phyloP scores from a whole-genome alignment of 2,888 invertebrate genomes.

The Cephus pygmeus region DNA sequence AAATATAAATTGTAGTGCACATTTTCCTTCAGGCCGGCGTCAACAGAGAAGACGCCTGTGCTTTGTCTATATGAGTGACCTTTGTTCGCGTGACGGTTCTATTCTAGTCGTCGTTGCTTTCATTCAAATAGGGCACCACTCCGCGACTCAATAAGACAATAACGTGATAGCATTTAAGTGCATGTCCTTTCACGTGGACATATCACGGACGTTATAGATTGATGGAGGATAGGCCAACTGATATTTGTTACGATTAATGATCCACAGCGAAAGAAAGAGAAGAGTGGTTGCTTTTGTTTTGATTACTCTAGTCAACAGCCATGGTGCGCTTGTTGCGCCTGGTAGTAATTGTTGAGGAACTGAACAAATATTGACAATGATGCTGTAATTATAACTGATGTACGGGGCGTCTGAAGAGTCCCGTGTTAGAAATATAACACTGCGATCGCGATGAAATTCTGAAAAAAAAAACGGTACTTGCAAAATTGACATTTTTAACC shows the following conservation, averaged over 20 bases:
- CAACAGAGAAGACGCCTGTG: constrained; percentile 4
- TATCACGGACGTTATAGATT: background rate
- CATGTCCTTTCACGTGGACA: background rate
- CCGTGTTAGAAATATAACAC: no score
- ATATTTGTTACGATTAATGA: background rate
- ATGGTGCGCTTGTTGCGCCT: background rate
- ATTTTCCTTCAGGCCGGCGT: constrained; percentile 14
- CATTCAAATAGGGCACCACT: constrained; percentile 1
- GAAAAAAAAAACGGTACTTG: no score
- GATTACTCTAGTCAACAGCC: background rate
- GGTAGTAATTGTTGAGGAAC: background rate
- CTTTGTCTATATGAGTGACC: constrained; percentile 21
- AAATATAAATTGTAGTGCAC: constrained; percentile 40
- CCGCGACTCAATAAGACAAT: background rate
- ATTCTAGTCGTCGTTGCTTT: constrained; percentile 13
- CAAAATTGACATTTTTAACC: no score
- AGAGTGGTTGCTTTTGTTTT: background rate
- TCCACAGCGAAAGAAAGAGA: no score
- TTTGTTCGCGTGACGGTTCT: constrained; percentile 20
- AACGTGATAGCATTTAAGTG: background rate
- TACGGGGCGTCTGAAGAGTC: no score
- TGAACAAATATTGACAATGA: background rate
- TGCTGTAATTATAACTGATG: no score
- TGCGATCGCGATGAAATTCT: no score
- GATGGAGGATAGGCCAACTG: background rate